These are phyloP conservation scores for Neofelis nebulosa DNA, from an alignment of 2,113 vertebrate genomes.

Conservation along the genomic window DNA sequence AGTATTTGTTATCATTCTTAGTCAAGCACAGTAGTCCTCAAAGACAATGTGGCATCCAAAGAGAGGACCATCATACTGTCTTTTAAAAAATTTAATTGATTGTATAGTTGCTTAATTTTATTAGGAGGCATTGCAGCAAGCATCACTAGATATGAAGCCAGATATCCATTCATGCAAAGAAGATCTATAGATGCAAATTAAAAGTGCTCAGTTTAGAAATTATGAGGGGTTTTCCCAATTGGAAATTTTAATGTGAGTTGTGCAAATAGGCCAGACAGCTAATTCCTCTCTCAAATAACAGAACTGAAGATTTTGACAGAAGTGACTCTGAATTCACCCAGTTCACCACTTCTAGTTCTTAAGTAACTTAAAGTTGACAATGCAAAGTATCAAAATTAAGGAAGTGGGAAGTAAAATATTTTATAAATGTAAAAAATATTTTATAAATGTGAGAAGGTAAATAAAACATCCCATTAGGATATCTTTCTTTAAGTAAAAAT, in stretches of 20 bases:
- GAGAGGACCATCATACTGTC: slow-evolving; percentile 62
- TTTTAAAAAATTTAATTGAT: slow-evolving; percentile 79
- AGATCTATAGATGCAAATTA: slow-evolving; percentile 83
- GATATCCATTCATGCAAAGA: slow-evolving; percentile 69
- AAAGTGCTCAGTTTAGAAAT: slow-evolving; percentile 75
- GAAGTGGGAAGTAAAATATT: not conserved
- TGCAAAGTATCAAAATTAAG: slow-evolving; percentile 1
- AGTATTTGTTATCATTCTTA: slow-evolving; percentile 75
- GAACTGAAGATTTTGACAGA: not conserved
- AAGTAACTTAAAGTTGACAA: slow-evolving; percentile 19
- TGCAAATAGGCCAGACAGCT: not conserved
- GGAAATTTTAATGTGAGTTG: not conserved
- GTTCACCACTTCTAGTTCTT: not conserved
- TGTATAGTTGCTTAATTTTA: slow-evolving; percentile 78
- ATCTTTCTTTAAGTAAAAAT: not conserved
- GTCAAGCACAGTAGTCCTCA: slow-evolving; percentile 70
- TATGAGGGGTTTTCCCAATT: slow-evolving; percentile 33
- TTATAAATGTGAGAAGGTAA: not conserved
- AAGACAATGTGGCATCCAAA: slow-evolving; percentile 68
- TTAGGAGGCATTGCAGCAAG: slow-evolving; percentile 73
- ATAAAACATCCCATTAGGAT: not conserved
- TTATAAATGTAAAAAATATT: not conserved
- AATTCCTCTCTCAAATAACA: slow-evolving; percentile 45
- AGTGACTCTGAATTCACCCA: not conserved
- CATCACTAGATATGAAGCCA: slow-evolving; percentile 70